Evolutionary conservation across 2,888 invertebrate species (phyloP).

Genomic region (Hedychridium roseum): DNA sequence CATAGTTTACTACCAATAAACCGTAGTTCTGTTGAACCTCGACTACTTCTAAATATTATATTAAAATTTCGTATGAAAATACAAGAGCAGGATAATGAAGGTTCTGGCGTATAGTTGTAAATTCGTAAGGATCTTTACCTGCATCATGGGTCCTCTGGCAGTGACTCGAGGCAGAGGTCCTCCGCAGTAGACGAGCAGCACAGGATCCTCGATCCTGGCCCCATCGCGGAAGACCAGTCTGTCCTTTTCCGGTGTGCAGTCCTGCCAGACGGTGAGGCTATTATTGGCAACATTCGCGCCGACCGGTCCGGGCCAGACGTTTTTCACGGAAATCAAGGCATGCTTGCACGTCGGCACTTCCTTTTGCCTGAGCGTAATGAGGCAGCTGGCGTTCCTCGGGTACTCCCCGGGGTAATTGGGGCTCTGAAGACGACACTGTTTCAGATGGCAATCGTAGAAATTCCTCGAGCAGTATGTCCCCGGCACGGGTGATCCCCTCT

Average conservation of each 20-base stretch:
- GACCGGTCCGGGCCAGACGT: conserved; percentile 36
- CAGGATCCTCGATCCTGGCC: conserved; percentile 81
- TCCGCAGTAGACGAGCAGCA: conserved; percentile 87
- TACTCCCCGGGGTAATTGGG: conserved; percentile 92
- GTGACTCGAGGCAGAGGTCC: conserved; percentile 84
- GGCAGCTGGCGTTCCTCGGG: conserved; percentile 89
- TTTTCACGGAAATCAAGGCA: conserved; percentile 83
- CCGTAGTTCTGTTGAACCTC: too few species aligned
- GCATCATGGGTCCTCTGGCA: conserved; percentile 79
- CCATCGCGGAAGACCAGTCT: conserved; percentile 89
- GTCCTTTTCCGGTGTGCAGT: conserved; percentile 84
- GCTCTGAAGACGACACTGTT: conserved; percentile 85
- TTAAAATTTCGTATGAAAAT: too few species aligned
- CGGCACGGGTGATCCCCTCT: conserved; percentile 85
- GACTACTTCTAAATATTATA: too few species aligned
- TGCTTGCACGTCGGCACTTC: conserved; percentile 88
- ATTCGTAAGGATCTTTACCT: too few species aligned
- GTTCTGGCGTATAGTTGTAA: too few species aligned
- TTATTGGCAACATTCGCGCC: conserved; percentile 33
- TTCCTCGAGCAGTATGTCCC: conserved; percentile 85
- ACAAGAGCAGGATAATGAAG: too few species aligned
- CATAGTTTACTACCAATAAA: too few species aligned
- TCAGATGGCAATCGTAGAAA: conserved; percentile 85
- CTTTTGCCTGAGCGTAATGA: conserved; percentile 86
- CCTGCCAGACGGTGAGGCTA: conserved; percentile 79